Conservation (phyloP, 2,888 invertebrate genomes). For the Xestia c-nigrum region DNA sequence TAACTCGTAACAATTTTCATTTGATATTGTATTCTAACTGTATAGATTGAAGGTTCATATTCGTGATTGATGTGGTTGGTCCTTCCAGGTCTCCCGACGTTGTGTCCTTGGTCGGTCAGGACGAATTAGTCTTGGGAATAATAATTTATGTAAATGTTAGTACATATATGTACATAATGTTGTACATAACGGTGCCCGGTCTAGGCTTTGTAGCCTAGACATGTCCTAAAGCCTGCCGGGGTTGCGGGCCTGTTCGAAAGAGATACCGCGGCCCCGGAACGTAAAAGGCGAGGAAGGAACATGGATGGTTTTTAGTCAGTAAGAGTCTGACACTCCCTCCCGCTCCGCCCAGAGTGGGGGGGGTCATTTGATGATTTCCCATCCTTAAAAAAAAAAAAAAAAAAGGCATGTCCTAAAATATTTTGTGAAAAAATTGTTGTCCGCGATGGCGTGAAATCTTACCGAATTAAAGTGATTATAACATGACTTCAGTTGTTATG, state of each 20-base stretch:
- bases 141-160: conserved; percentile 89
- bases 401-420: conserved; percentile 66
- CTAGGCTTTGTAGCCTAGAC: conserved; percentile 65
- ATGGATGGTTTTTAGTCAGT: no score
- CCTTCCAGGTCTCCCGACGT: conserved; percentile 81
- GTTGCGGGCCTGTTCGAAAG: no score
- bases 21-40: conserved; percentile 57
- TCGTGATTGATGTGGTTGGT: conserved; percentile 68
- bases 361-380: no score
- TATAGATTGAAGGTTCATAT: conserved; percentile 51
- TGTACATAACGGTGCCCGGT: conserved; percentile 68
- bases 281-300: no score
- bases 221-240: no score
- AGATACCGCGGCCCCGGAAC: no score
- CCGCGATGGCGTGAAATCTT: not conserved
- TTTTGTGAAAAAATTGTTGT: conserved; percentile 61
- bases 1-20: conserved; percentile 64
- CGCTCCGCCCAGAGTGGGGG: no score
- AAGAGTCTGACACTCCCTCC: no score
- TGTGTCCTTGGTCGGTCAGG: conserved; percentile 87
- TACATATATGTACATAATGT: conserved; percentile 74
- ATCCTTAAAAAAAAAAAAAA: no score
- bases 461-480: not conserved
- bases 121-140: conserved; percentile 89
- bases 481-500: conserved; percentile 5